phyloP scores from a whole-genome alignment of 2,113 vertebrate genomes.

The Suricata suricatta region DNA sequence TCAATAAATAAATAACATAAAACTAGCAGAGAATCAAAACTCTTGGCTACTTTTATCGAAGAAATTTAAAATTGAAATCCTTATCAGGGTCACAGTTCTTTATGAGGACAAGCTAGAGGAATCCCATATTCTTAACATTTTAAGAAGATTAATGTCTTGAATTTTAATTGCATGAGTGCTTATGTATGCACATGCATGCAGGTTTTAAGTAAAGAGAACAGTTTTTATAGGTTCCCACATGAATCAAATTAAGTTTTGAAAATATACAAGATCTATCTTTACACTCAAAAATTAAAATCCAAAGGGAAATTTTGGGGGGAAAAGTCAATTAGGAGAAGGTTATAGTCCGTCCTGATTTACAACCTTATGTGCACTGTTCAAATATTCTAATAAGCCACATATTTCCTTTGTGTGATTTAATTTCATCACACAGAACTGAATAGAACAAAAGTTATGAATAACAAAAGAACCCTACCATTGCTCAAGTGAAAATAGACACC shows the following conservation, averaged over 20 bases:
- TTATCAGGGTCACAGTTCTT: background rate
- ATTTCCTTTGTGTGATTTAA: background rate
- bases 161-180: background rate
- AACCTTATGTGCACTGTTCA: background rate
- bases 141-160: background rate
- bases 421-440: conserved; percentile 30
- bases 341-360: background rate
- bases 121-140: background rate
- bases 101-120: background rate
- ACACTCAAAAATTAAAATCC: background rate
- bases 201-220: background rate
- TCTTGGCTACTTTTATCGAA: background rate
- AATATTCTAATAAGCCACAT: background rate
- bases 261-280: background rate
- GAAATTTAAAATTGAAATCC: background rate
- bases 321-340: background rate
- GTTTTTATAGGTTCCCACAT: background rate
- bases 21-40: conserved; percentile 5
- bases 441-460: background rate
- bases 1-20: background rate
- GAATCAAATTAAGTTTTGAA: conserved; percentile 43
- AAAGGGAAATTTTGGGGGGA: background rate
- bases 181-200: background rate
- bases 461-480: background rate
- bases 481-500: background rate